Base-by-base conservation (phyloP, 2,113 vertebrate species). In the Xenopus tropicalis region DNA sequence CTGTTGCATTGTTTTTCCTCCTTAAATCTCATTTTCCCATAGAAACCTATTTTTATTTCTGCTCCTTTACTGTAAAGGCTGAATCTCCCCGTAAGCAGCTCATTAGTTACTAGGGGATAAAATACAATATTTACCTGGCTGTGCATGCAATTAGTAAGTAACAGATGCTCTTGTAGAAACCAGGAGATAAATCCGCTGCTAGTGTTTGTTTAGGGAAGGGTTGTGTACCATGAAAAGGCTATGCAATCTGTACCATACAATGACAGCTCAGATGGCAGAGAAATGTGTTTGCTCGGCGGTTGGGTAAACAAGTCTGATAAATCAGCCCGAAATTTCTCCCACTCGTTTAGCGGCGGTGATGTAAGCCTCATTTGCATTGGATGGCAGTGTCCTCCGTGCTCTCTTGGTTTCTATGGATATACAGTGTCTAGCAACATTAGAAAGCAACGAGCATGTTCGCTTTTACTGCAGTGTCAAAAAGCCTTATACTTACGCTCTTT, bases 231-330 rank as follows among this genome's bases (percentile, higher is more conserved):
- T 46, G 11, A n/a, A 6, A 64, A 25, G 61, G n/a, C 16, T 19
- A 42, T 20, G 37, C 29, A 52, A 64, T 64, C 25, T 64, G 25
- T n/a, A 64, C 48, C 48, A 20, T 64, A 16, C 23, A 64, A 37
- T 42, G 25, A 42, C 11, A 24, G 4, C n/a, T 16, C 25, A n/a
- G 17, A n/a, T 64, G 25, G 61, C 61, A 64, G 37, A n/a, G 14
- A 42, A 64, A 37, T 37, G 37, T 37, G 42, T 64, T 64, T 64
- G 8, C 23, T 42, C 16, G 42, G 42, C 21, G 63, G 5, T 46
- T 22, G 25, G 37, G 42, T 66, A 66, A 66, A 66, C 63, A 66
- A 66, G 63, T 46, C 20, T 66, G 63, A 46, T 46, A 21, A 46
- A 20, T n/a, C 42, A 13, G 24, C 9, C 23, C 3, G 19, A 46